Evolutionary conservation across 92 coral and sea anemone species (phyloP), one percentile per base, ranked within the genome.

Genomic region (Montipora capitata): DNA sequence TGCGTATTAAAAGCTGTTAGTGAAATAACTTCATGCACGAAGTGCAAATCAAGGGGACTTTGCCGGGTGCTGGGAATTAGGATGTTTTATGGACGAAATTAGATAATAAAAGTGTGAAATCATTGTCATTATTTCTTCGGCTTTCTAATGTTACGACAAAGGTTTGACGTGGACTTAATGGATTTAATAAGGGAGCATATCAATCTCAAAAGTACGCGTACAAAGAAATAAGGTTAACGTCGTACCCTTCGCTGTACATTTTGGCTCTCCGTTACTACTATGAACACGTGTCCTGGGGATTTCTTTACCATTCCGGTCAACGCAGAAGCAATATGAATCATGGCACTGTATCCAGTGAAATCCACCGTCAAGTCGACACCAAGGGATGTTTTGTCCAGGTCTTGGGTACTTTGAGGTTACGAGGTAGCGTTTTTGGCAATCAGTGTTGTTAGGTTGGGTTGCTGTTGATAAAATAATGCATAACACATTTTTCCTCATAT

Each of bases 311-410:
- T 80, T 61, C 3, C 78, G 45, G 59, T 93, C 90, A 13, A 93
- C 96, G 76, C 98, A 95, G 85, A 95, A 95, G 91, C 98, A 95
- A 66, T 81, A 88, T 10, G 89, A 80, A 68, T 89, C 89, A 81
- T 93, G 72, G 72, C 98, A 95, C 86, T 95, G 98, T 11, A 81
- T 82, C 91, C 93, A 91, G 73, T 91, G 43, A 79, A 83, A 95
- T 10, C 92, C 88, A 61, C 98, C 98, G 68, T 92, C 89, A 62
- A 91, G 75, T 38, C 83, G 86, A 77, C 98, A 95, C 96, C 96
- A 95, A 9, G 98, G 98, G 18, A 87, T 81, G 78, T 90, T 90
- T 11, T 85, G 89, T 4, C 96, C 94, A 41, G 91, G 85, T 13
- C 49, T 79, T 58, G 94, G 94, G 79, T 78, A 93, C 63, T 93